These are phyloP conservation scores for Chelonus formosanus DNA, from an alignment of 2,888 invertebrate genomes.

Conservation along the genomic window DNA sequence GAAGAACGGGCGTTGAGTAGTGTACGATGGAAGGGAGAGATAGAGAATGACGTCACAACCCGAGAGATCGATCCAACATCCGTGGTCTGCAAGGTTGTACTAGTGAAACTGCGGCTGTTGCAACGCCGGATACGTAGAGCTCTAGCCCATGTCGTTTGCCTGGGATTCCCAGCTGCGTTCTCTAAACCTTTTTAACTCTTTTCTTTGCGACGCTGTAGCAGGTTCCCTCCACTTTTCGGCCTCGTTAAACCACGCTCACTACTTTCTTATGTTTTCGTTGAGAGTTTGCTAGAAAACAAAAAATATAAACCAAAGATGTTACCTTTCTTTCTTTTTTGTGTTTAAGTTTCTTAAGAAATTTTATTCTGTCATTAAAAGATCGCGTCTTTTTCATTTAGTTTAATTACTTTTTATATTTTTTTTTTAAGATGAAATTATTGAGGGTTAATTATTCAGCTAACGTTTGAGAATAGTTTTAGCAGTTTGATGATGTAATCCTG, in stretches of 20 bases:
- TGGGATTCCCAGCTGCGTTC: slow-evolving; percentile 7
- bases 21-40: slow-evolving; percentile 23
- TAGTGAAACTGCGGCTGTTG: slow-evolving; percentile 28
- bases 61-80: slow-evolving; percentile 46
- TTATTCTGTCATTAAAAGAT: no score
- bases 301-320: not conserved
- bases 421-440: no score
- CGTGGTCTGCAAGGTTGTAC: slow-evolving; percentile 38
- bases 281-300: not conserved
- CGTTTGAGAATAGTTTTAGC: no score
- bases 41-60: slow-evolving; percentile 40
- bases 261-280: not conserved
- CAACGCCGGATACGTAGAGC: slow-evolving; percentile 29
- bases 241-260: slow-evolving; percentile 2
- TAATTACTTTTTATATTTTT: no score
- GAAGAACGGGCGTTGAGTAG: not conserved
- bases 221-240: slow-evolving; percentile 14
- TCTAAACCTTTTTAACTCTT: not conserved
- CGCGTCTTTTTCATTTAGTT: no score
- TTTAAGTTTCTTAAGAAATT: no score
- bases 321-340: no score
- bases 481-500: no score
- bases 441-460: no score
- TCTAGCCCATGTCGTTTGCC: slow-evolving; percentile 14
- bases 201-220: no score